A percentile compares a stretch with the other conserved stretches of the same genome.
These are phyloP conservation scores for Drosophila mayaguana DNA, from an alignment of 2,888 invertebrate species.

Conservation along the genomic window DNA sequence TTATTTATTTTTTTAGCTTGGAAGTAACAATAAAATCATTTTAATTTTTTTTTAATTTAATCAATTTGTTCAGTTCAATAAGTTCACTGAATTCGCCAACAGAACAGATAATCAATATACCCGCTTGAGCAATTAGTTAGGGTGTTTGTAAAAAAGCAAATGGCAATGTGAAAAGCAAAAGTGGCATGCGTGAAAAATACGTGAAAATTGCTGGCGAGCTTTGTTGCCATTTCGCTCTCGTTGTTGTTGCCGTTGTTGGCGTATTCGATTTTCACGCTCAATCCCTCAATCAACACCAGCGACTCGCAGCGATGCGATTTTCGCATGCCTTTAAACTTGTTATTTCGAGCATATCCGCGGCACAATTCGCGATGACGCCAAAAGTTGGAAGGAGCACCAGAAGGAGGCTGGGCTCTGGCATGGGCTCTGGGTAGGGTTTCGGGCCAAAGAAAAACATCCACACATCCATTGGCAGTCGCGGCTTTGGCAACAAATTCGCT, in stretches of 20 bases:
- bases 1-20: too few relatives aligned
- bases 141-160: slow-evolving; percentile 32
- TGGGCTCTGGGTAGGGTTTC: background rate
- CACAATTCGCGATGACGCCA: slow-evolving; percentile 53
- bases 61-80: too few relatives aligned
- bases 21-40: too few relatives aligned
- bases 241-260: slow-evolving; percentile 28
- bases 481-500: slow-evolving; percentile 70
- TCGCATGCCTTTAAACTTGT: slow-evolving; percentile 77
- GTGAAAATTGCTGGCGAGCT: slow-evolving; percentile 65
- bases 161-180: slow-evolving; percentile 61
- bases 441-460: slow-evolving; percentile 12
- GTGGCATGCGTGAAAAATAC: slow-evolving; percentile 70
- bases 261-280: slow-evolving; percentile 73
- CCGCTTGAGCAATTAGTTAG: slow-evolving; percentile 6
- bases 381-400: slow-evolving; percentile 19
- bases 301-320: slow-evolving; percentile 47
- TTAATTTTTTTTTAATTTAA: too few relatives aligned
- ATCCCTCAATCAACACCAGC: slow-evolving; percentile 75
- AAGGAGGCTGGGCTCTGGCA: background rate
- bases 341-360: slow-evolving; percentile 74
- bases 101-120: background rate
- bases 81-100: too few relatives aligned
- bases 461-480: slow-evolving; percentile 42
- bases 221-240: slow-evolving; percentile 14